Evolutionary conservation across 2,113 vertebrate species (phyloP), one percentile per base, ranked within the genome.

Genomic region (Rhinoptilus africanus): DNA sequence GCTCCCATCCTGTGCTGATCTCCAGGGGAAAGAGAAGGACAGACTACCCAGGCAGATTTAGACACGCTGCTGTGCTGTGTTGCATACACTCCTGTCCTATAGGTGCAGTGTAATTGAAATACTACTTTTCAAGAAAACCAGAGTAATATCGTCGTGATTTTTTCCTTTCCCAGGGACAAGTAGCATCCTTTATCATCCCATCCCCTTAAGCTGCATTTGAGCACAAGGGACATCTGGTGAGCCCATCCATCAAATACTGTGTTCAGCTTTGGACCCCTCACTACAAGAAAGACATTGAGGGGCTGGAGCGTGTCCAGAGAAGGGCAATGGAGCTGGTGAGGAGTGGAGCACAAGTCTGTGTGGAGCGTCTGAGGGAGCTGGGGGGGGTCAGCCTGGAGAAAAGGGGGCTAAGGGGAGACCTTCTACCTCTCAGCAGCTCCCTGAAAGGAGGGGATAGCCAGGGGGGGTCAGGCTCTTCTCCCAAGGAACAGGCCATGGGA

Each of bases 391-490:
- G 32, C 2, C 66, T 74, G 67, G 60, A 50, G 60, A 6, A 54
- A 4, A 83, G 59, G 72, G 45, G 32, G 21, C 27, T 87, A 9
- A 30, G 54, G 48, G 28, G 35, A 43, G 7, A 34, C 35, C 32
- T 56, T 2, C 2, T 57, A 1, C 1, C 21, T 63, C 34, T 47
- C 21, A 24, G 0, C 68, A 80, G 1, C 7, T 53, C 1, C 67
- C 43, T 66, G 74, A 53, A 2, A 83, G 41, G 60, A 15, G 56
- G 14, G 0, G 13, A 20, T 4, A n/a, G 27, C 0, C 0, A 6
- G 32, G n/a, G 3, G 22, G 8, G 0, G 2, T 26, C 0, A 0
- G 16, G 45, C 27, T 82, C 32, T 77, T 14, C 57, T 91, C 19
- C n/a, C 77, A 32, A 12, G 24, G 4, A 41, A 27, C 26, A 28